These are phyloP conservation scores for Campoletis raptor DNA, from an alignment of 2,888 invertebrate species.

Conservation along the genomic window DNA sequence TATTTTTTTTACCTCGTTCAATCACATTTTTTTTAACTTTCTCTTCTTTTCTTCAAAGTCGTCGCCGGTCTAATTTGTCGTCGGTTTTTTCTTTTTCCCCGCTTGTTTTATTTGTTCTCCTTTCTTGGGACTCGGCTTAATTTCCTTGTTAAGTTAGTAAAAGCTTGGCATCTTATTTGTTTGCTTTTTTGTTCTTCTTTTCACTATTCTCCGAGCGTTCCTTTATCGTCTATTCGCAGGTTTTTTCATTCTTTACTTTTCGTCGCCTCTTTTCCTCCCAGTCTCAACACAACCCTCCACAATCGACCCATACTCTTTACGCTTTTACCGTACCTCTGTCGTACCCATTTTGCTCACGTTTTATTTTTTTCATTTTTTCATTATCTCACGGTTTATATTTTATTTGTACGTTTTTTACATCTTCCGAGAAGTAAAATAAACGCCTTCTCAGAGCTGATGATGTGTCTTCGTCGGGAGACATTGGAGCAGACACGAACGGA, in stretches of 20 bases:
- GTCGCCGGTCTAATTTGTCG: constrained; percentile 64
- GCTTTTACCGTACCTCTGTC: constrained; percentile 31
- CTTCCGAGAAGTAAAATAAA: constrained; percentile 55
- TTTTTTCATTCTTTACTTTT: constrained; percentile 70
- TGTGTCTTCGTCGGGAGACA: constrained; percentile 56
- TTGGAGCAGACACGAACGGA: constrained; percentile 29
- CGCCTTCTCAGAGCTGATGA: constrained; percentile 45
- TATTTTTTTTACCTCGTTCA: constrained; percentile 23
- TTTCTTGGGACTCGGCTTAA: constrained; percentile 55
- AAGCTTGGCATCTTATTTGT: constrained; percentile 62
- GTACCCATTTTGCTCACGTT: constrained; percentile 23
- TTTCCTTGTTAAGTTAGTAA: constrained; percentile 68
- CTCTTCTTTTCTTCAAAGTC: constrained; percentile 53
- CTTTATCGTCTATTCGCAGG: constrained; percentile 48
- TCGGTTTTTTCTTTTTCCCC: constrained; percentile 28
- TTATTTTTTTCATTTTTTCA: not conserved
- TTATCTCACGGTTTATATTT: not conserved
- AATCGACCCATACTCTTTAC: constrained; percentile 54
- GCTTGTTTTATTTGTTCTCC: constrained; percentile 20
- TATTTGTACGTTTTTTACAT: constrained; percentile 12
- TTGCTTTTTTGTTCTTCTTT: constrained; percentile 44
- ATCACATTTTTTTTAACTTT: constrained; percentile 38
- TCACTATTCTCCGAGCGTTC: constrained; percentile 32
- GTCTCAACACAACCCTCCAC: constrained; percentile 42
- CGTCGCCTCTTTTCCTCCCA: constrained; percentile 59